A percentile compares a stretch with the other conserved stretches of the same genome.
phyloP scores from a whole-genome alignment of 2,797 vertebrate species.

The Anableps anableps region DNA sequence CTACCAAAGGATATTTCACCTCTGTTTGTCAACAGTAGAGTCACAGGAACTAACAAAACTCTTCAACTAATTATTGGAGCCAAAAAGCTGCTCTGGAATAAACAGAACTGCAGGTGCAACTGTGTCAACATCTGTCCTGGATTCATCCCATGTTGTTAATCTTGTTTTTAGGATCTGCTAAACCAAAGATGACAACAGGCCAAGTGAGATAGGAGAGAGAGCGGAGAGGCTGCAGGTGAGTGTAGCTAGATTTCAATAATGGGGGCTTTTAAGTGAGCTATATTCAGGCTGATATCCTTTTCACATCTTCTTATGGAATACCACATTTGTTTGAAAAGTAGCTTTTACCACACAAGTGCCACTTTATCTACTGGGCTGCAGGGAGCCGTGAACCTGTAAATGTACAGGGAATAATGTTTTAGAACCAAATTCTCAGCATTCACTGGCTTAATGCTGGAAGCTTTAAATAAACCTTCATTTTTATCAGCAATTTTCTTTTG shows the following conservation, averaged over 20 bases:
- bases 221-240: conserved; percentile 44
- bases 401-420: conserved; percentile 19
- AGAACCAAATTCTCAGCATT: conserved; percentile 20
- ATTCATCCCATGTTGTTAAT: background rate
- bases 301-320: conserved; percentile 50
- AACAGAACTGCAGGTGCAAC: background rate
- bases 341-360: conserved; percentile 51
- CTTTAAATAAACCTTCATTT: conserved; percentile 1
- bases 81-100: background rate
- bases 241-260: conserved; percentile 41
- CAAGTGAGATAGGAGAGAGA: conserved; percentile 15
- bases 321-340: conserved; percentile 37
- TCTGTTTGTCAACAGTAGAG: background rate
- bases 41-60: background rate
- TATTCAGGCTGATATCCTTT: conserved; percentile 60
- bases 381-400: conserved; percentile 25
- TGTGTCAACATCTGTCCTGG: background rate
- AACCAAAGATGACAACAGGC: conserved; percentile 5
- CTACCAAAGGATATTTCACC: background rate
- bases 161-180: conserved; percentile 4
- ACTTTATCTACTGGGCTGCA: conserved; percentile 45
- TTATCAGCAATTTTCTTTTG: background rate
- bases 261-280: conserved; percentile 43
- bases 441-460: conserved; percentile 7
- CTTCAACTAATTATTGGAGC: background rate